These are phyloP conservation scores for Acanthurus leucopareius DNA, from an alignment of 2,797 vertebrate genomes.

Conservation along the genomic window DNA sequence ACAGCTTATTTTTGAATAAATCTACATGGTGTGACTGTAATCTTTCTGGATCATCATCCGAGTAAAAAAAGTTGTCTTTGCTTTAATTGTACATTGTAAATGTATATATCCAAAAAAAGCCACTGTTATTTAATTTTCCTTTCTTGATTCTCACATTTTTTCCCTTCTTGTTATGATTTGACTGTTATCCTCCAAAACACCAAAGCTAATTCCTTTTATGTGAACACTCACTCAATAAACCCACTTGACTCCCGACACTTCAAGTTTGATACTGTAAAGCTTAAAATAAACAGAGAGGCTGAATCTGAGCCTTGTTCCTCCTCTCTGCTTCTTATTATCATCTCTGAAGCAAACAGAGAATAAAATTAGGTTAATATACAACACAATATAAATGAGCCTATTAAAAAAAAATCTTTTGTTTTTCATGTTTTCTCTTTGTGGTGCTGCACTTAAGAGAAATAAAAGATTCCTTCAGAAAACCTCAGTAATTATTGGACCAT, in stretches of 20 bases:
- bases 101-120: too few species aligned
- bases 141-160: not conserved
- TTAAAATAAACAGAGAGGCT: not conserved
- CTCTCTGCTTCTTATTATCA: not conserved
- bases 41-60: not conserved
- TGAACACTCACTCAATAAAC: not conserved
- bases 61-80: too few species aligned
- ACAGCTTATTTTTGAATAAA: not conserved
- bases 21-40: not conserved
- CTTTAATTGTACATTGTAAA: too few species aligned
- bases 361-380: not conserved
- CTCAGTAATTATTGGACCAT: not conserved
- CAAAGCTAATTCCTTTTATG: not conserved
- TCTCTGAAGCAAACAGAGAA: not conserved
- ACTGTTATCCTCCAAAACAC: not conserved
- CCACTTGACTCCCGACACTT: not conserved
- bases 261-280: not conserved
- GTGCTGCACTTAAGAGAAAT: not conserved
- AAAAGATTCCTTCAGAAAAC: not conserved
- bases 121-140: too few species aligned
- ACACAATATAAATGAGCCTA: not conserved
- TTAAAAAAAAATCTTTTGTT: too few species aligned
- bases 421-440: not conserved
- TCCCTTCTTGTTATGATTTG: not conserved
- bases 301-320: not conserved